Base-by-base conservation (phyloP, 2,113 vertebrate species). In the Ovibos moschatus region DNA sequence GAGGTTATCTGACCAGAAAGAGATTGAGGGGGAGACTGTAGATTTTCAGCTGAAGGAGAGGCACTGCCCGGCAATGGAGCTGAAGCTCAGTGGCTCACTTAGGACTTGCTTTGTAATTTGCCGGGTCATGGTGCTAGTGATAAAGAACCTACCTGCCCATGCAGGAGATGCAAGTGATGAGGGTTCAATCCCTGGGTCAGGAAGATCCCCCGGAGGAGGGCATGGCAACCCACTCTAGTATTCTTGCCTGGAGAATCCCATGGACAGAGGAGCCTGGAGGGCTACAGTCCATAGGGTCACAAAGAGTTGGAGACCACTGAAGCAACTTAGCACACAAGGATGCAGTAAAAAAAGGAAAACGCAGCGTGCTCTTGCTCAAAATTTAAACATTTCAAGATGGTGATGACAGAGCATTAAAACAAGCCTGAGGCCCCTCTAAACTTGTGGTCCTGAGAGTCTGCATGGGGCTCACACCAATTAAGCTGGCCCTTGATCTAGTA, bases 21-120 rank as follows among this genome's bases (percentile, higher is more conserved):
- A 89, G 21, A 45, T 7, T 10, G 27, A 67, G 19, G 25, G 15
- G 25, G 19, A 78, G 81, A 86, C 6, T 27, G 47, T 2, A 57
- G 50, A 15, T 1, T 23, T 23, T 51, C 87, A 47, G 14, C 4
- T 9, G 19, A 30, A 53, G 36, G 19, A 27, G 3, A 79, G 13
- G 3, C 36, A 4, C 6, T 45, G 40, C 11, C 30, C 0, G 6
- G 33, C 2, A 6, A 15, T 1, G 21, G 45, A 76, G 55, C 30
- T 45, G 7, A 2, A 17, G 23, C 8, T 45, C 4, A 23, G 28
- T 7, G 3, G 21, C 3, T 25, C 17, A 11, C 6, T 40, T 53
- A 87, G 60, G 14, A 64, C 8, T 8, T 6, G 23, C 4, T 58
- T 1, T 6, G 25, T 25, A 14, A 51, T 11, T 17, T 82, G n/a